Percentiles rank a stretch among this genome's conserved stretches.
phyloP scores from a whole-genome alignment of 2,113 vertebrate species.

The Jacana jacana region DNA sequence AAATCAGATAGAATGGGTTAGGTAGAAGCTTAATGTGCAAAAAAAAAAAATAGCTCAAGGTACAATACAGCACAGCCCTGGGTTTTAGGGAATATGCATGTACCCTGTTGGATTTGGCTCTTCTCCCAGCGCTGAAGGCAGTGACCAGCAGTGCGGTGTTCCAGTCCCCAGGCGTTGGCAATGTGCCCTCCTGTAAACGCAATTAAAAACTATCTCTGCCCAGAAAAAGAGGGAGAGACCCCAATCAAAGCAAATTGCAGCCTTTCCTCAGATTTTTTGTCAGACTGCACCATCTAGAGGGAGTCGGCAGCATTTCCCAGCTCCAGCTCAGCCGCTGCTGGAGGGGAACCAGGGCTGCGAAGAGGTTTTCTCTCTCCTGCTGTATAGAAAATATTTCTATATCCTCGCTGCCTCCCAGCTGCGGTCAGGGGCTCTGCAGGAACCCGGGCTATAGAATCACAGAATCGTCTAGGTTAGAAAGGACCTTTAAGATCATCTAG shows the following conservation, averaged over 20 bases:
- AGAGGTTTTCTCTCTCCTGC: rapidly evolving
- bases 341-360: rapidly evolving
- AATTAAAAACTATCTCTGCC: not conserved
- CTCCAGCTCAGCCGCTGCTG: rapidly evolving
- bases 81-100: not conserved
- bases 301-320: not conserved
- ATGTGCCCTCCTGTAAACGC: not conserved
- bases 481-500: no score
- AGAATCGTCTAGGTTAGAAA: no score
- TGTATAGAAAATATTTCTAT: rapidly evolving
- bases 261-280: not conserved
- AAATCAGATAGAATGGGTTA: not conserved
- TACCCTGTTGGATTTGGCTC: not conserved
- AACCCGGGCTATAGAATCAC: rapidly evolving
- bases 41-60: not conserved
- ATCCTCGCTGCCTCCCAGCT: not conserved
- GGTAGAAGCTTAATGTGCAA: not conserved
- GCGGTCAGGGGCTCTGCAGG: not conserved
- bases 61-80: not conserved
- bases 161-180: not conserved
- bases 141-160: not conserved
- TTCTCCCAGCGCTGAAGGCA: not conserved
- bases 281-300: slow-evolving; percentile 74
- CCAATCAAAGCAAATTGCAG: not conserved
- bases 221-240: not conserved